These are phyloP conservation scores for Phytoseiulus persimilis DNA, from an alignment of 2,888 invertebrate genomes.

Conservation along the genomic window DNA sequence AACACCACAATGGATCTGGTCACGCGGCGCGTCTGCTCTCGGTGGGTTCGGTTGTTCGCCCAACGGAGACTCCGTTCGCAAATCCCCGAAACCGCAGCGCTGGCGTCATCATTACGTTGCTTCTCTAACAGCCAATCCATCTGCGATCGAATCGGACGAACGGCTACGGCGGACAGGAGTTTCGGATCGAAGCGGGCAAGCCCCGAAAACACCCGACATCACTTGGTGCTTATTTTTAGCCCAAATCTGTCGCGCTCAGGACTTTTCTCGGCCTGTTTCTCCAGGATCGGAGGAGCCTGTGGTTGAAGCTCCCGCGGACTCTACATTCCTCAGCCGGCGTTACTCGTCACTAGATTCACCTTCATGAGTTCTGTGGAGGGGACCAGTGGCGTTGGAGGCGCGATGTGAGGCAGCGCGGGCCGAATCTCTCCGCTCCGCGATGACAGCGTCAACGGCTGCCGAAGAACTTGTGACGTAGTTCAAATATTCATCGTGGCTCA, in stretches of 20 bases:
- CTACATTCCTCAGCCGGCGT: background rate
- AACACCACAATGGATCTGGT: background rate
- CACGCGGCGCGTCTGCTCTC: background rate
- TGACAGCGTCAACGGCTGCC: too few relatives aligned
- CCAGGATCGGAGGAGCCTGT: background rate
- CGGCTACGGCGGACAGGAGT: background rate
- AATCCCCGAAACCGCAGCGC: background rate
- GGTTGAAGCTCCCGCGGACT: background rate
- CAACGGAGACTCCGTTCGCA: background rate
- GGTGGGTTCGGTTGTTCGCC: background rate
- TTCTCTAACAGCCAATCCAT: background rate
- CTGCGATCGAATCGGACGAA: background rate
- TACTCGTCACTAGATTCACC: too few relatives aligned
- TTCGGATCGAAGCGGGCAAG: background rate
- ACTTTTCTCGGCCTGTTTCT: background rate
- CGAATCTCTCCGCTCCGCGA: too few relatives aligned
- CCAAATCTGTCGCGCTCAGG: background rate
- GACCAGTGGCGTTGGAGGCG: too few relatives aligned
- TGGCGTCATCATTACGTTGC: background rate
- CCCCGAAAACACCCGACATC: background rate
- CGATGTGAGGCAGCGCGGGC: too few relatives aligned
- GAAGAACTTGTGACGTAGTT: too few relatives aligned
- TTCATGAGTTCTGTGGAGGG: too few relatives aligned
- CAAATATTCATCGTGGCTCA: too few relatives aligned
- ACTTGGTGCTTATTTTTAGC: background rate